These are phyloP conservation scores for Congeria kusceri DNA, from an alignment of 2,888 invertebrate genomes.

Conservation along the genomic window DNA sequence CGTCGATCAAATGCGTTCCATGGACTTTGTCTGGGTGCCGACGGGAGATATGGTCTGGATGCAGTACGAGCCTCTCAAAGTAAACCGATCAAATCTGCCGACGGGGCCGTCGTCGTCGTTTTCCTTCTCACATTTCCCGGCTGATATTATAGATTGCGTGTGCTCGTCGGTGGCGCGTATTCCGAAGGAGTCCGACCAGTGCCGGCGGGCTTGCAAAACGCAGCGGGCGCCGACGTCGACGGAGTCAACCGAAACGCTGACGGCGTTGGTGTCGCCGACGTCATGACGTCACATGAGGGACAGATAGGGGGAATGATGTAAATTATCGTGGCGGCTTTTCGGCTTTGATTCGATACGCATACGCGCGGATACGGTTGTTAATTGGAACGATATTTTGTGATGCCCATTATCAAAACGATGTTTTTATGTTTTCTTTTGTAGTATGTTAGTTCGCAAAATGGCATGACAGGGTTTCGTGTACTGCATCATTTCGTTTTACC, in stretches of 20 bases:
- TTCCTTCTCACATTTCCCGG: not conserved
- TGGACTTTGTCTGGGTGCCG: slow-evolving; percentile 81
- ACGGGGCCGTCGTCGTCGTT: not conserved
- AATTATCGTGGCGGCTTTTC: too few relatives aligned
- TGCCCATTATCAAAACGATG: too few relatives aligned
- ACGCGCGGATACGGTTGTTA: too few relatives aligned
- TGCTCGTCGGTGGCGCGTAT: slow-evolving; percentile 42
- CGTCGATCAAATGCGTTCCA: slow-evolving; percentile 71
- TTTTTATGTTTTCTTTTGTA: too few relatives aligned
- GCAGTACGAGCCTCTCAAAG: slow-evolving; percentile 46
- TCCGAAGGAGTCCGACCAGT: slow-evolving; percentile 19
- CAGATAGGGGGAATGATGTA: too few relatives aligned
- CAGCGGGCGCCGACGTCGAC: not conserved
- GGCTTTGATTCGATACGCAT: too few relatives aligned
- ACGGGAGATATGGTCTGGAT: slow-evolving; percentile 80
- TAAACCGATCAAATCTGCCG: slow-evolving; percentile 42
- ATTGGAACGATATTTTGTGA: too few relatives aligned
- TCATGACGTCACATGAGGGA: slow-evolving; percentile 16
- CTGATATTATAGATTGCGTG: slow-evolving; percentile 42
- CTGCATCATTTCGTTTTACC: too few relatives aligned
- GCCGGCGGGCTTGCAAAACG: not conserved
- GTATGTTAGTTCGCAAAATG: too few relatives aligned
- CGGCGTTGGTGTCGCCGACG: slow-evolving; percentile 10
- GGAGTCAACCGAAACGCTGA: not conserved
- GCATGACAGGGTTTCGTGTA: too few relatives aligned